These are phyloP conservation scores for Platichthys flesus DNA, from an alignment of 2,113 vertebrate genomes.

Conservation along the genomic window DNA sequence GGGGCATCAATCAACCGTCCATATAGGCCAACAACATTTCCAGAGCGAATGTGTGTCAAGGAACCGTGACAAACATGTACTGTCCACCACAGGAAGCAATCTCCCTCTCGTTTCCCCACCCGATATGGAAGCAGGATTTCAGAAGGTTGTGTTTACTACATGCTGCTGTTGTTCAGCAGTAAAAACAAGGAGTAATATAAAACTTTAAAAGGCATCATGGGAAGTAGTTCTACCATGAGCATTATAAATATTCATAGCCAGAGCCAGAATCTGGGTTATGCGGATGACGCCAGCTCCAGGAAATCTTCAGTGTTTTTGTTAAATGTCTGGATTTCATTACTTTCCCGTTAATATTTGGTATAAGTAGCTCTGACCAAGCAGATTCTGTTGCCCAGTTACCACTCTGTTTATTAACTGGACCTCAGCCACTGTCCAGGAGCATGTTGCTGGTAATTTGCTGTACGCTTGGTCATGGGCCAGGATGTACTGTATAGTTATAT, in stretches of 20 bases:
- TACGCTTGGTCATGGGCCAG: constrained; percentile 22
- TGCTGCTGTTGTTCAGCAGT: constrained; percentile 19
- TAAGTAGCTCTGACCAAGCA: constrained; percentile 41
- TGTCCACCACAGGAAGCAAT: constrained; percentile 56
- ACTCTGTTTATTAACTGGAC: constrained; percentile 61
- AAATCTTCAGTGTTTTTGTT: constrained; percentile 47
- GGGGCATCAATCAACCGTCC: constrained; percentile 31
- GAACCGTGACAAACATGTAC: constrained; percentile 41
- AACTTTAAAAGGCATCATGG: constrained; percentile 47
- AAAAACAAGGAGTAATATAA: constrained; percentile 40
- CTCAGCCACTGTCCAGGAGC: constrained; percentile 40
- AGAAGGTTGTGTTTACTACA: constrained; percentile 3
- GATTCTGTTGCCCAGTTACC: constrained; percentile 61
- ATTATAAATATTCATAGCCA: constrained; percentile 40
- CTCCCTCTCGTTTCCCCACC: constrained; percentile 36
- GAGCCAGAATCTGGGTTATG: constrained; percentile 40
- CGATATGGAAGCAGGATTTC: constrained; percentile 28
- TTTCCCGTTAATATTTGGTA: constrained; percentile 71
- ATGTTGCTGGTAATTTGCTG: constrained; percentile 26
- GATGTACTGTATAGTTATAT: neutral
- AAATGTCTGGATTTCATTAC: constrained; percentile 48
- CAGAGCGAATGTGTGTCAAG: constrained; percentile 26
- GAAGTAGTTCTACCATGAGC: constrained; percentile 28
- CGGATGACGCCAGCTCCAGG: constrained; percentile 26
- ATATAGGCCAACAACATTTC: constrained; percentile 27